A percentile compares a stretch with the other conserved stretches of the same genome.
Evolutionary conservation across 2,797 vertebrate species (phyloP).

Genomic region (Nothura maculosa): DNA sequence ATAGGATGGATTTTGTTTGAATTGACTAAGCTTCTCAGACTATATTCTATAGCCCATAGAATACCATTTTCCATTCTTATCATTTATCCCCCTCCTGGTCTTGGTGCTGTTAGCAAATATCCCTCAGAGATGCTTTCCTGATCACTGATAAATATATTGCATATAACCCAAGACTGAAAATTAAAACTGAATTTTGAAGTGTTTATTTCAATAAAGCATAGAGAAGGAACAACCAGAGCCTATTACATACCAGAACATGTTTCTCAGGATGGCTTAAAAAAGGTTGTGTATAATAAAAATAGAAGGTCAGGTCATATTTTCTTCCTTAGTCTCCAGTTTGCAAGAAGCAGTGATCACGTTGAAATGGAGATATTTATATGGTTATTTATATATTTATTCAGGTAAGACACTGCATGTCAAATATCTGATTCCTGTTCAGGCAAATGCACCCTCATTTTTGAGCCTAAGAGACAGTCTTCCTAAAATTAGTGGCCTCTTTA

Average conservation of each 20-base stretch:
- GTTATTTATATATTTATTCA: not conserved
- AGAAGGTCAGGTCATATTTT: not conserved
- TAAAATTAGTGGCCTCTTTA: not conserved
- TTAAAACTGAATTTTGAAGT: not conserved
- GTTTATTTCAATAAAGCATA: not conserved
- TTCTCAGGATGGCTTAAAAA: not conserved
- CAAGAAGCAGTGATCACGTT: not conserved
- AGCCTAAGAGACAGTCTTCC: not conserved
- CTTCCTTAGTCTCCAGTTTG: not conserved
- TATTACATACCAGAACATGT: not conserved
- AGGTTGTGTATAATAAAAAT: not conserved
- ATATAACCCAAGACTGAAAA: not conserved
- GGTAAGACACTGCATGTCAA: not conserved
- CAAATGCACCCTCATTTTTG: not conserved
- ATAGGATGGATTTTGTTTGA: not conserved
- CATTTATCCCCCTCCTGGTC: not conserved
- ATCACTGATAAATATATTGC: not conserved
- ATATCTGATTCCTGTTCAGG: not conserved
- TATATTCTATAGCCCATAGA: not conserved
- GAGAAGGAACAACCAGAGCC: not conserved
- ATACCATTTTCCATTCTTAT: not conserved
- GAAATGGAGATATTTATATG: not conserved
- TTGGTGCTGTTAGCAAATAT: not conserved
- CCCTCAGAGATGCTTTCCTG: not conserved
- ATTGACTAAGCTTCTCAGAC: not conserved